Conservation (phyloP, 1,140 invertebrate species). For the Chymomyza costata region DNA sequence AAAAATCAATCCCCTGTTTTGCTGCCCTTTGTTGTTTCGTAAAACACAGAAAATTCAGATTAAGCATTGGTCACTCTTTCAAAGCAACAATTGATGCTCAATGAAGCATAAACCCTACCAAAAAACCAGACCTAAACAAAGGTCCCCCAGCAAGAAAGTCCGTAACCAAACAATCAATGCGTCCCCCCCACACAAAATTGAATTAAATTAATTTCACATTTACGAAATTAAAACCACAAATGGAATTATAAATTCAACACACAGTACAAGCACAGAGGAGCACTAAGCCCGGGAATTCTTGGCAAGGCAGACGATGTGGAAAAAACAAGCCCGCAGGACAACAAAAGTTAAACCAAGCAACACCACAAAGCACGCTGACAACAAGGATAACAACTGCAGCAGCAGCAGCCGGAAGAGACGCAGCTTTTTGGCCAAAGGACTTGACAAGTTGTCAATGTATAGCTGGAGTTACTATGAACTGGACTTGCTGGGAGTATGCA, state of each 20-base stretch:
- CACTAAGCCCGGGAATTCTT: background rate
- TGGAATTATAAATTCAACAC: slow-evolving; percentile 71
- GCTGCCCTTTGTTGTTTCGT: background rate
- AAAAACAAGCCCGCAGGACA: slow-evolving; percentile 61
- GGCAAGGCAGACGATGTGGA: slow-evolving; percentile 29
- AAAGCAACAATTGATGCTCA: slow-evolving; percentile 49
- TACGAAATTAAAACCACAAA: slow-evolving; percentile 73
- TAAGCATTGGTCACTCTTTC: no score
- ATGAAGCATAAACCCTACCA: slow-evolving; percentile 38
- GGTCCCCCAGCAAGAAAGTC: no score
- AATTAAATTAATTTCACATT: slow-evolving; percentile 73
- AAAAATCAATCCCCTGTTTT: no score
- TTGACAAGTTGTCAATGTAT: slow-evolving; percentile 56
- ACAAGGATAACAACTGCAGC: slow-evolving; percentile 19
- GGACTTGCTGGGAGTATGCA: background rate
- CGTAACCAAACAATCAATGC: no score
- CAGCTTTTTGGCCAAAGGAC: slow-evolving; percentile 27
- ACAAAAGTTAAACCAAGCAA: slow-evolving; percentile 69
- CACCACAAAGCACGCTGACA: slow-evolving; percentile 14
- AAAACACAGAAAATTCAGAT: no score
- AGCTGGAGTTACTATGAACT: slow-evolving; percentile 5
- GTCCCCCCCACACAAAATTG: slow-evolving; percentile 32
- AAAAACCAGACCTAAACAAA: background rate
- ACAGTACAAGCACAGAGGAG: slow-evolving; percentile 25
- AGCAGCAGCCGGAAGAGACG: slow-evolving; percentile 7